These are phyloP conservation scores for Andrena hattorfiana DNA, from an alignment of 2,888 invertebrate species.

Conservation along the genomic window DNA sequence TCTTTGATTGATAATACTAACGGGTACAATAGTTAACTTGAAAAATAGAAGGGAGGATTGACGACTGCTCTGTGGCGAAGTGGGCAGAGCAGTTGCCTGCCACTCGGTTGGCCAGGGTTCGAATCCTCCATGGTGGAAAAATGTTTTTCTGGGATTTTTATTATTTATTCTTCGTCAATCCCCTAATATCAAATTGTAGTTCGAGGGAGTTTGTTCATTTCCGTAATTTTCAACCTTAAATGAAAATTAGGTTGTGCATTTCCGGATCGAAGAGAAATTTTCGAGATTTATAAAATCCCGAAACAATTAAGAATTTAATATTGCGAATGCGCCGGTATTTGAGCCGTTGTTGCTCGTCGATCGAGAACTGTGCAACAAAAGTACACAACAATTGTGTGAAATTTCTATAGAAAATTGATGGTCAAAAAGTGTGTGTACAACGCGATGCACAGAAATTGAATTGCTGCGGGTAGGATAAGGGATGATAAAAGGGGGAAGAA, in stretches of 20 bases:
- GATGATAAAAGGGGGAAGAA: slow-evolving; percentile 29
- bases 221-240: neutral
- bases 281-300: slow-evolving; percentile 21
- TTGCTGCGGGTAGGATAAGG: slow-evolving; percentile 31
- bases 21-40: too few species aligned
- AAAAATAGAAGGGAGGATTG: neutral
- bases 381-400: slow-evolving; percentile 1
- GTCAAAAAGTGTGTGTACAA: neutral
- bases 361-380: slow-evolving; percentile 25
- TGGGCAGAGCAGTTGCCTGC: neutral
- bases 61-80: neutral
- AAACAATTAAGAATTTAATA: slow-evolving; percentile 66
- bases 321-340: slow-evolving; percentile 74
- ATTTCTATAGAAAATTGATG: neutral
- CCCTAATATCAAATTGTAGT: too few species aligned
- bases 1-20: too few species aligned
- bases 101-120: neutral
- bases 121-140: neutral
- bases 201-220: too few species aligned
- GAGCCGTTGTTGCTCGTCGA: slow-evolving; percentile 45
- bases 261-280: neutral
- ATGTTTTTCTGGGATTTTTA: too few species aligned
- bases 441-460: slow-evolving; percentile 17
- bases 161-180: too few species aligned
- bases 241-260: slow-evolving; percentile 16